Percentiles rank a stretch among this genome's conserved stretches.
These are phyloP conservation scores for Phengaris alcon DNA, from an alignment of 2,888 invertebrate genomes.

Conservation along the genomic window DNA sequence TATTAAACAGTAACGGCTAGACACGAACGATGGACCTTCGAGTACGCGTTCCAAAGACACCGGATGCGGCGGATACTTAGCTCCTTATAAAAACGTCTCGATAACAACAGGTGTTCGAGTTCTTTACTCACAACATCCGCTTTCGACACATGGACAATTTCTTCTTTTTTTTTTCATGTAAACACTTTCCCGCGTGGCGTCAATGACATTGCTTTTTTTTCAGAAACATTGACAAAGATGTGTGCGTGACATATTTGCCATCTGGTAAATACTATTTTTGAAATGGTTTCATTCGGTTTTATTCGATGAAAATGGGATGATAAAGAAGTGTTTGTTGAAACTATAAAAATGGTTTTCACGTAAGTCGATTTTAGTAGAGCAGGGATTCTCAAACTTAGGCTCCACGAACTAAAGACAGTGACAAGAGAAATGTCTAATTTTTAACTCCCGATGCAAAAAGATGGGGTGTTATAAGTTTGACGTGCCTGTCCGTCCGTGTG, in stretches of 20 bases:
- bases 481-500: no score
- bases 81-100: conserved; percentile 38
- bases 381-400: no score
- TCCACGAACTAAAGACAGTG: no score
- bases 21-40: neutral
- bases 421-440: no score
- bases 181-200: conserved; percentile 26
- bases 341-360: no score
- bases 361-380: no score
- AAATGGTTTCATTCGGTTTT: neutral
- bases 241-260: neutral
- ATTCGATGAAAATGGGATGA: no score
- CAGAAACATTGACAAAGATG: conserved; percentile 5
- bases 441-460: no score
- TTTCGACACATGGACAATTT: conserved; percentile 35
- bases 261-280: neutral
- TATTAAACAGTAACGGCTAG: neutral
- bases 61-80: conserved; percentile 40
- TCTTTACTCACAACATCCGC: conserved; percentile 38
- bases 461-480: no score
- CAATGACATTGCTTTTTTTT: conserved; percentile 18
- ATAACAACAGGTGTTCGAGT: conserved; percentile 40
- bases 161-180: conserved; percentile 32
- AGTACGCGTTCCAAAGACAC: conserved; percentile 32
- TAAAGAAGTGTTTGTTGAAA: no score